Evolutionary conservation across 2,888 invertebrate genomes (phyloP).

Genomic region (Aspidapion aeneum): DNA sequence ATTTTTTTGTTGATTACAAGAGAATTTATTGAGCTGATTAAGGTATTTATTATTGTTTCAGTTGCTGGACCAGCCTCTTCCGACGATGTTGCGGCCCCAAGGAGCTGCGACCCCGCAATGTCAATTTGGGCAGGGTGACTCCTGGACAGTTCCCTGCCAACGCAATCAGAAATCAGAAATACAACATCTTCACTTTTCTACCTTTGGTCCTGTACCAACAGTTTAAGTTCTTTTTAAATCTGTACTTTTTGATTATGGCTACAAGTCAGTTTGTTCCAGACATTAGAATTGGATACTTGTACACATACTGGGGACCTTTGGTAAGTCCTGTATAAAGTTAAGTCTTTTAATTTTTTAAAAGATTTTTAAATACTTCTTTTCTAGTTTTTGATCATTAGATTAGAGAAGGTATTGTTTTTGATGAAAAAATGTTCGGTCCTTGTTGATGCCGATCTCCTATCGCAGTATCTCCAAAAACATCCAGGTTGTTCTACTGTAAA

Average conservation of each 20-base stretch:
- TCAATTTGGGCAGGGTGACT: conserved; percentile 71
- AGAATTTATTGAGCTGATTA: too few relatives aligned
- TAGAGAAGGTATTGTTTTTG: too few relatives aligned
- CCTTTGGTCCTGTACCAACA: conserved; percentile 95
- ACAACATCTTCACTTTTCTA: conserved; percentile 87
- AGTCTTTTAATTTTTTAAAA: not conserved
- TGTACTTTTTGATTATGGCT: conserved; percentile 98
- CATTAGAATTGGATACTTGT: conserved; percentile 93
- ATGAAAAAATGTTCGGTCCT: too few relatives aligned
- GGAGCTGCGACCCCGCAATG: conserved; percentile 72
- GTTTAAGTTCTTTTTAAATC: conserved; percentile 97
- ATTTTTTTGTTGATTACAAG: too few relatives aligned
- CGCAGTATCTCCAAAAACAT: too few relatives aligned
- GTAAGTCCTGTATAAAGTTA: conserved; percentile 46
- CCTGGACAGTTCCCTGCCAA: conserved; percentile 89
- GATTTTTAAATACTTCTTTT: too few relatives aligned
- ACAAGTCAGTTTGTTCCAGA: conserved; percentile 97
- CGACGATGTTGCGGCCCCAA: conserved; percentile 68
- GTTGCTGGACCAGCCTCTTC: conserved; percentile 75
- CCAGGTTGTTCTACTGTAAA: too few relatives aligned
- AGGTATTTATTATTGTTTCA: too few relatives aligned
- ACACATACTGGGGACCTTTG: conserved; percentile 99
- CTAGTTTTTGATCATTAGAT: too few relatives aligned
- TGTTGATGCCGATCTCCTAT: too few relatives aligned
- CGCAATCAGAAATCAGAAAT: conserved; percentile 97